These are phyloP conservation scores for Scrobipalpa costella DNA, from an alignment of 2,888 invertebrate species.

Conservation along the genomic window DNA sequence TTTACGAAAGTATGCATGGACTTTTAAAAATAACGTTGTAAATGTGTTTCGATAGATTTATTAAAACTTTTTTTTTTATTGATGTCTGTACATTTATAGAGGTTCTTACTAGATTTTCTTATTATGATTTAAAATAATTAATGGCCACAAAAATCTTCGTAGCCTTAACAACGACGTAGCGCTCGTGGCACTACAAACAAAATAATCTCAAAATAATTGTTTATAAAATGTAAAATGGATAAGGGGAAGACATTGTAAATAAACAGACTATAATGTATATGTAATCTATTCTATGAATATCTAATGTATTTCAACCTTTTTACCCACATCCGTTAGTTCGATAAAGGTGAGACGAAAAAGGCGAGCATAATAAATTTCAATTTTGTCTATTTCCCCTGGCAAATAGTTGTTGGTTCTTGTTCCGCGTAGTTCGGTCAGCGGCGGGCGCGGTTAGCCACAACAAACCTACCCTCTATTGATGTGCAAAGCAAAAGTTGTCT, in stretches of 20 bases:
- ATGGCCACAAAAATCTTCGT: too few relatives aligned
- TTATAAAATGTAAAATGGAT: not conserved
- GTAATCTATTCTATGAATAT: not conserved
- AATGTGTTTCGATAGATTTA: too few relatives aligned
- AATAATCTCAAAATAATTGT: too few relatives aligned
- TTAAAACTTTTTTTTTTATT: too few relatives aligned
- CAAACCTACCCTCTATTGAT: slow-evolving; percentile 4
- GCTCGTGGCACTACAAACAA: too few relatives aligned
- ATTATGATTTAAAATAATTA: too few relatives aligned
- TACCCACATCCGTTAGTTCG: not conserved
- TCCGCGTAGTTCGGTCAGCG: not conserved
- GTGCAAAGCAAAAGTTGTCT: not conserved
- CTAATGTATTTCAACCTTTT: not conserved
- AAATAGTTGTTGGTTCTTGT: slow-evolving; percentile 3
- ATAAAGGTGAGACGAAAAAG: slow-evolving; percentile 7
- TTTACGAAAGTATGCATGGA: too few relatives aligned
- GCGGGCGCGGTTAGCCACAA: not conserved
- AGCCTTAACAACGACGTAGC: too few relatives aligned
- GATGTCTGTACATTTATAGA: too few relatives aligned
- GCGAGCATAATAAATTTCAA: not conserved
- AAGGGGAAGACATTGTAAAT: not conserved
- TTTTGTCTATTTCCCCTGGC: not conserved
- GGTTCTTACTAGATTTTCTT: too few relatives aligned
- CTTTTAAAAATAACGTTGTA: too few relatives aligned
- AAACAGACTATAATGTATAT: not conserved